These are phyloP conservation scores for Argya squamiceps DNA, from an alignment of 2,797 vertebrate genomes.

Conservation along the genomic window DNA sequence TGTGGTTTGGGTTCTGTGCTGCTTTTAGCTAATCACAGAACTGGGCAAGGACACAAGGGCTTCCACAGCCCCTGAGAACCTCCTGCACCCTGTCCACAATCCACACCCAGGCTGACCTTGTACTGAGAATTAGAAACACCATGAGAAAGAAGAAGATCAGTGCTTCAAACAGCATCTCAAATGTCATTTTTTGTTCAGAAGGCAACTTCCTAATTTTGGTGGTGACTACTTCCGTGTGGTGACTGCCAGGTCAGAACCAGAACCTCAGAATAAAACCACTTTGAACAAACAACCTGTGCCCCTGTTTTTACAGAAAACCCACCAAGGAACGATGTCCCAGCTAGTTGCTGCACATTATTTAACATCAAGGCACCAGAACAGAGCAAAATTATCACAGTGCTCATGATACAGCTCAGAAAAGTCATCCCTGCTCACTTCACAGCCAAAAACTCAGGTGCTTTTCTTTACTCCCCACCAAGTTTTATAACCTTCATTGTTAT, in stretches of 20 bases:
- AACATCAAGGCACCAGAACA: neutral
- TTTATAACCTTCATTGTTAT: constrained; percentile 11
- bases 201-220: constrained; percentile 8
- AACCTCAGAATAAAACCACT: neutral
- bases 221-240: neutral
- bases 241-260: neutral
- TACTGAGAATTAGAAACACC: neutral
- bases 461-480: neutral
- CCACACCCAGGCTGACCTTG: neutral
- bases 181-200: neutral
- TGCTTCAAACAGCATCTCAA: neutral
- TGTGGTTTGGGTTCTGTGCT: neutral
- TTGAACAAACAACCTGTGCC: neutral
- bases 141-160: neutral
- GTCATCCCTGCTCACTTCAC: neutral
- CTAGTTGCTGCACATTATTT: neutral
- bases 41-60: neutral
- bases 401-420: neutral
- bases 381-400: neutral
- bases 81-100: neutral
- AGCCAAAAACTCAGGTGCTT: constrained; percentile 9
- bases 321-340: rapidly evolving
- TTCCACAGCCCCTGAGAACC: neutral
- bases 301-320: neutral
- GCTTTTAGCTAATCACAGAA: neutral